These are phyloP conservation scores for Myotis planiceps DNA, from an alignment of 2,797 vertebrate species.

Conservation along the genomic window DNA sequence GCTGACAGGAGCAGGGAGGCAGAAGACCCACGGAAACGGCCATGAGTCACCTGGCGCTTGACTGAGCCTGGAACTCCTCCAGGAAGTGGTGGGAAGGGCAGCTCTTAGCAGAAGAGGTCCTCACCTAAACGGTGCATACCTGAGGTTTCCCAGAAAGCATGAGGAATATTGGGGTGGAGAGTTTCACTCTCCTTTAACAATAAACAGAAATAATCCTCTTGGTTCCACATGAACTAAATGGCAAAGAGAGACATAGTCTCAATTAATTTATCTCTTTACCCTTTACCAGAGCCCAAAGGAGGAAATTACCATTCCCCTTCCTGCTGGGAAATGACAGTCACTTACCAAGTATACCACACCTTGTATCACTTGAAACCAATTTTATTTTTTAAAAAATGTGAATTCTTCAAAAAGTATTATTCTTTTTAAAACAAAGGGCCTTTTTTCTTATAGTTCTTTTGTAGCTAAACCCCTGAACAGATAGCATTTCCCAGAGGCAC, in stretches of 20 bases:
- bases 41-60: constrained; percentile 20
- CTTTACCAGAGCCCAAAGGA: constrained; percentile 12
- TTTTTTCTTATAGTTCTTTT: neutral
- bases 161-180: neutral
- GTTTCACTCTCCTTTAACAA: constrained; percentile 54
- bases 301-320: constrained; percentile 22
- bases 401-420: neutral
- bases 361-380: constrained; percentile 17
- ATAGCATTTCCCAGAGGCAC: neutral
- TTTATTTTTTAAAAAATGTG: constrained; percentile 23
- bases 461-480: neutral
- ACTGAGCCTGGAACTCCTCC: neutral
- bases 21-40: neutral
- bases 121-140: neutral
- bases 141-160: constrained; percentile 53
- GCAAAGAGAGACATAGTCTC: neutral
- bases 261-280: constrained; percentile 52
- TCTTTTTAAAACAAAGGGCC: neutral
- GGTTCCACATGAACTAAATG: neutral
- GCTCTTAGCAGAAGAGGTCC: neutral
- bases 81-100: constrained; percentile 42
- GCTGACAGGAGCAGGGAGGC: neutral
- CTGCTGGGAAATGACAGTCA: constrained; percentile 21
- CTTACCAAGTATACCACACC: neutral
- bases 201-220: constrained; percentile 39